Conservation (phyloP, 1,140 invertebrate species). For the Drosophila prosaltans region DNA sequence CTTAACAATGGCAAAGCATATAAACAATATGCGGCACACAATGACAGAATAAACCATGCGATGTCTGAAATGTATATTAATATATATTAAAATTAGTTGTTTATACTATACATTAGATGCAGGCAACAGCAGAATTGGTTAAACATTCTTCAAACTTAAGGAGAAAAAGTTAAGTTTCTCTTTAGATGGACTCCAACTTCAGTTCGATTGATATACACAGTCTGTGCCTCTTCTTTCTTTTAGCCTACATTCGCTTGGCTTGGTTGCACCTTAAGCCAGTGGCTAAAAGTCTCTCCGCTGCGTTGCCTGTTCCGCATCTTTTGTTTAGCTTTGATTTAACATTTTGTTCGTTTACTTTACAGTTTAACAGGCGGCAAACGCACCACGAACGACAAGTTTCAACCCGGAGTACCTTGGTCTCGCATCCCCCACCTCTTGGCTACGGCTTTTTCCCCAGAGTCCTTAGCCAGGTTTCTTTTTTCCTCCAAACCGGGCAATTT, state of each 20-base stretch:
- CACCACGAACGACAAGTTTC: conserved; percentile 62
- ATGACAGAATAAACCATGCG: no score
- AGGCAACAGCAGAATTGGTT: not conserved
- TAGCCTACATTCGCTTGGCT: not conserved
- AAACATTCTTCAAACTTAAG: not conserved
- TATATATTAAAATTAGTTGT: not conserved
- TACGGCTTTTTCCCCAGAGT: conserved; percentile 17
- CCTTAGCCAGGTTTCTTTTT: conserved; percentile 49
- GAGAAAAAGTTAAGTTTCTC: not conserved
- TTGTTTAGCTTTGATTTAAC: conserved; percentile 81
- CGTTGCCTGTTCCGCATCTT: conserved; percentile 67
- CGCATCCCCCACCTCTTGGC: not conserved
- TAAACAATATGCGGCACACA: not conserved
- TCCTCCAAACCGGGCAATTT: conserved; percentile 54
- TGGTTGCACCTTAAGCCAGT: conserved; percentile 45
- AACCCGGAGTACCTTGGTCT: not conserved
- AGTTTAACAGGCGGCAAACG: conserved; percentile 73
- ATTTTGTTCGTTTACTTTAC: conserved; percentile 80
- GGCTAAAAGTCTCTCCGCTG: conserved; percentile 22
- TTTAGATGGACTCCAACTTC: not conserved
- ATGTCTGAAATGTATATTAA: not conserved
- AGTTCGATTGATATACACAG: not conserved
- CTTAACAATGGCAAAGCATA: conserved; percentile 5
- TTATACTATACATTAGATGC: not conserved
- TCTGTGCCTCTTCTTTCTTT: not conserved